These are phyloP conservation scores for Aythya baeri DNA, from an alignment of 2,113 vertebrate species.

Conservation along the genomic window DNA sequence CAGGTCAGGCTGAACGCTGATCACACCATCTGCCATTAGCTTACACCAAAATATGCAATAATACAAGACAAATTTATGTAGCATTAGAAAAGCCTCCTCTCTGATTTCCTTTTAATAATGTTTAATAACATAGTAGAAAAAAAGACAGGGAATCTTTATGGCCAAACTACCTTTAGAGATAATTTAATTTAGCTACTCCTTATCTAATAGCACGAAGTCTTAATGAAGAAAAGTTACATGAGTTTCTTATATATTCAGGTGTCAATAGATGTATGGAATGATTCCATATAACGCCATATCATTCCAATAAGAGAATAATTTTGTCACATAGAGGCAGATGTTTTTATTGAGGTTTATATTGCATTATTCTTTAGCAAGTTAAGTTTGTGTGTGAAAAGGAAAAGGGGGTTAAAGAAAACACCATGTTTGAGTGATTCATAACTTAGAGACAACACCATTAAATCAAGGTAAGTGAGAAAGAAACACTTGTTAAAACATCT, in stretches of 20 bases:
- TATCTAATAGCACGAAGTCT: background rate
- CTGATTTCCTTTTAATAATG: background rate
- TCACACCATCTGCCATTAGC: background rate
- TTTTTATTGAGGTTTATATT: background rate
- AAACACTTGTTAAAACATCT: background rate
- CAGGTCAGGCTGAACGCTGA: background rate
- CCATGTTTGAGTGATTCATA: background rate
- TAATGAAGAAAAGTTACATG: background rate
- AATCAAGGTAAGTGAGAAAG: background rate
- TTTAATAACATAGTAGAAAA: background rate
- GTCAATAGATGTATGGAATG: background rate
- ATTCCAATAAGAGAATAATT: background rate
- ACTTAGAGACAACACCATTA: background rate
- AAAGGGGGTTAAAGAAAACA: background rate
- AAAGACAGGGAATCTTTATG: background rate
- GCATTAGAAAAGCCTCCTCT: background rate
- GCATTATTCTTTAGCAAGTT: background rate
- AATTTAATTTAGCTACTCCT: background rate
- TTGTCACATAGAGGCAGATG: background rate
- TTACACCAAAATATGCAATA: background rate
- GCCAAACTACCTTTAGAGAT: background rate
- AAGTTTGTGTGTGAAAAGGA: background rate
- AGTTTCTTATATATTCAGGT: background rate
- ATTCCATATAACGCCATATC: too few species aligned
- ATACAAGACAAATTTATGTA: background rate